Percentiles rank a stretch among this genome's conserved stretches.
Evolutionary conservation across 1,140 invertebrate species (phyloP).

Genomic region (Laupala kohalensis): DNA sequence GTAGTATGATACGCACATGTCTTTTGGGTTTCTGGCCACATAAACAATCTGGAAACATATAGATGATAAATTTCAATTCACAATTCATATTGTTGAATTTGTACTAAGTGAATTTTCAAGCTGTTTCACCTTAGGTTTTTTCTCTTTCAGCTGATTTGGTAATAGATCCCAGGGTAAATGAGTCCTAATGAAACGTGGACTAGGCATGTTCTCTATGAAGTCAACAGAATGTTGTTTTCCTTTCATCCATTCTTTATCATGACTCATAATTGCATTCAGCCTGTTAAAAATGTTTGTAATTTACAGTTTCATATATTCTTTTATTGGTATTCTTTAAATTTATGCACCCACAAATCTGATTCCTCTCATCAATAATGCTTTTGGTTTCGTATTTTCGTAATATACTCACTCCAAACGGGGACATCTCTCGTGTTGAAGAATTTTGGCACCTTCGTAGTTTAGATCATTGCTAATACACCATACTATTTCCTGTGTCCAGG

Average conservation of each 20-base stretch:
- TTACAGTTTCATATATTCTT: no score
- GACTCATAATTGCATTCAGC: constrained; percentile 31
- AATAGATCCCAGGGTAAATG: constrained; percentile 64
- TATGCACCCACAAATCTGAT: no score
- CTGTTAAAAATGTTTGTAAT: no score
- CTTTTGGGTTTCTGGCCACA: constrained; percentile 83
- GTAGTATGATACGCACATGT: constrained; percentile 83
- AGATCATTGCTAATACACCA: constrained; percentile 71
- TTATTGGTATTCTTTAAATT: no score
- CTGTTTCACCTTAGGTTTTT: constrained; percentile 54
- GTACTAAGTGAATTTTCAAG: background rate
- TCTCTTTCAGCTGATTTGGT: constrained; percentile 45
- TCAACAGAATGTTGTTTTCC: constrained; percentile 47
- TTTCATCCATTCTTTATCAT: constrained; percentile 30
- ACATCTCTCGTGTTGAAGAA: constrained; percentile 43
- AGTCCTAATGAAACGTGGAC: constrained; percentile 64
- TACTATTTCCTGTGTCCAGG: constrained; percentile 79
- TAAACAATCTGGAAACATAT: constrained; percentile 61
- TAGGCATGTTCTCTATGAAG: constrained; percentile 45
- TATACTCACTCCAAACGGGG: constrained; percentile 41
- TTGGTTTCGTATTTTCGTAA: no score
- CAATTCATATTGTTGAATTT: background rate
- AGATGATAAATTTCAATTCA: background rate
- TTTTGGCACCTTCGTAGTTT: constrained; percentile 58
- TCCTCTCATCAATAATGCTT: no score